These are phyloP conservation scores for Acronicta alni DNA, from an alignment of 2,888 invertebrate species.

Conservation along the genomic window DNA sequence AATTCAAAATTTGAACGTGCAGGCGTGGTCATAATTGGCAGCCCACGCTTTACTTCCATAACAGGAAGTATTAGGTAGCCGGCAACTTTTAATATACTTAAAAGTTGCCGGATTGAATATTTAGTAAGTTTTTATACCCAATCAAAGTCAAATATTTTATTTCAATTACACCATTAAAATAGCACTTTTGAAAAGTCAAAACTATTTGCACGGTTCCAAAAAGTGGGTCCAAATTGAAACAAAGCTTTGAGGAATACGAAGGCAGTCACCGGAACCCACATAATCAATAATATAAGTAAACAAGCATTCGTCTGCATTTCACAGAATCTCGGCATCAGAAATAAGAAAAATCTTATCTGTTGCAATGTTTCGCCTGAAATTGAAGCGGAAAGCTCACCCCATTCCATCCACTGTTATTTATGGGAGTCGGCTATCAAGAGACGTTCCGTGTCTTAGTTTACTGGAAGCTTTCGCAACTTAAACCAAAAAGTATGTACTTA, in stretches of 20 bases:
- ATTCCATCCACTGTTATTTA: conserved; percentile 27
- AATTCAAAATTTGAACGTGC: conserved; percentile 27
- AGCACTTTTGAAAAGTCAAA: no score
- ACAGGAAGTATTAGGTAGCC: conserved; percentile 32
- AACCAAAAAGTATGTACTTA: conserved; percentile 24
- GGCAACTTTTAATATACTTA: no score
- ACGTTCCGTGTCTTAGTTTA: conserved; percentile 33
- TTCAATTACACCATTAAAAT: no score
- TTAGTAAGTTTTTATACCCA: conserved; percentile 9
- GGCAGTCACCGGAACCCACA: conserved; percentile 17
- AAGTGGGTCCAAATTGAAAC: no score
- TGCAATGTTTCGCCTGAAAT: conserved; percentile 21
- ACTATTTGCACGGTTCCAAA: no score
- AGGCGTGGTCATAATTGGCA: conserved; percentile 37
- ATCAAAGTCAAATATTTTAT: no score
- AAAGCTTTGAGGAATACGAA: conserved; percentile 17
- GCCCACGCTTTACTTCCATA: conserved; percentile 44
- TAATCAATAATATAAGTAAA: conserved; percentile 14
- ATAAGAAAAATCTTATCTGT: conserved; percentile 24
- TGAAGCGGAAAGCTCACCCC: conserved; percentile 22
- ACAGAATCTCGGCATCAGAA: conserved; percentile 22
- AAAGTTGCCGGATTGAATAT: no score
- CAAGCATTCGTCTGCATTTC: conserved; percentile 12
- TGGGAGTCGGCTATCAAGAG: conserved; percentile 31
- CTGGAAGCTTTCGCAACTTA: conserved; percentile 36